A percentile compares a stretch with the other conserved stretches of the same genome.
Evolutionary conservation across 1,140 invertebrate genomes (phyloP).

Genomic region (Drosophila prosaltans): DNA sequence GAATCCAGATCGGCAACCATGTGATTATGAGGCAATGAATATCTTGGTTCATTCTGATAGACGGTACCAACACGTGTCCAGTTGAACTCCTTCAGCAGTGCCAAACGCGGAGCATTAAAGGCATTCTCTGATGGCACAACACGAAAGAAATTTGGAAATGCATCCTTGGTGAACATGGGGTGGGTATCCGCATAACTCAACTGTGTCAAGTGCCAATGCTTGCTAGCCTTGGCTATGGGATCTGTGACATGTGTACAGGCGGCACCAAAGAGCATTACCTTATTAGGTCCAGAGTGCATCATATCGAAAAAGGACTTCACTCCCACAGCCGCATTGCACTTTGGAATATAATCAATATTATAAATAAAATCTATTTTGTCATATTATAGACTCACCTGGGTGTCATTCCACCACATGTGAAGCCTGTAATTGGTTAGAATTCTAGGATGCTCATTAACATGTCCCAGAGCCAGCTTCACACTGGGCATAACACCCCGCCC

Average conservation of each 20-base stretch:
- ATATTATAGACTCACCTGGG: slow-evolving; percentile 88
- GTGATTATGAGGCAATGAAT: slow-evolving; percentile 95
- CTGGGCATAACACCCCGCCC: slow-evolving; percentile 96
- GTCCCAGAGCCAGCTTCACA: slow-evolving; percentile 94
- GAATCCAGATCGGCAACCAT: slow-evolving; percentile 94
- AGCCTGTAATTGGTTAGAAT: slow-evolving; percentile 93
- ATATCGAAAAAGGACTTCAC: slow-evolving; percentile 99
- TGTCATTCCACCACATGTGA: slow-evolving; percentile 97
- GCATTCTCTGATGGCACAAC: slow-evolving; percentile 98
- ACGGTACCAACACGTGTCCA: slow-evolving; percentile 99
- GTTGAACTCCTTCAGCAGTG: slow-evolving; percentile 95
- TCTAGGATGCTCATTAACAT: slow-evolving; percentile 94
- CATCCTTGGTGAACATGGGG: slow-evolving; percentile 97
- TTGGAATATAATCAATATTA: slow-evolving; percentile 76
- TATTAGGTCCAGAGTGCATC: slow-evolving; percentile 96
- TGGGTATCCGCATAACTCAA: slow-evolving; percentile 99
- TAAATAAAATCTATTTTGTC: not conserved
- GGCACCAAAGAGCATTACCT: slow-evolving; percentile 97
- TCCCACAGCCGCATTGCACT: slow-evolving; percentile 99
- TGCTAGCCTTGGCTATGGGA: slow-evolving; percentile 98
- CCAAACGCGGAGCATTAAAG: slow-evolving; percentile 95
- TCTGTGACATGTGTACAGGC: slow-evolving; percentile 98
- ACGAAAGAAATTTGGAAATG: slow-evolving; percentile 98
- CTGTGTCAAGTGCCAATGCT: slow-evolving; percentile 98
- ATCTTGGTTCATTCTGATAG: slow-evolving; percentile 98